phyloP scores from a whole-genome alignment of 2,888 invertebrate genomes.

The Acleris holmiana region DNA sequence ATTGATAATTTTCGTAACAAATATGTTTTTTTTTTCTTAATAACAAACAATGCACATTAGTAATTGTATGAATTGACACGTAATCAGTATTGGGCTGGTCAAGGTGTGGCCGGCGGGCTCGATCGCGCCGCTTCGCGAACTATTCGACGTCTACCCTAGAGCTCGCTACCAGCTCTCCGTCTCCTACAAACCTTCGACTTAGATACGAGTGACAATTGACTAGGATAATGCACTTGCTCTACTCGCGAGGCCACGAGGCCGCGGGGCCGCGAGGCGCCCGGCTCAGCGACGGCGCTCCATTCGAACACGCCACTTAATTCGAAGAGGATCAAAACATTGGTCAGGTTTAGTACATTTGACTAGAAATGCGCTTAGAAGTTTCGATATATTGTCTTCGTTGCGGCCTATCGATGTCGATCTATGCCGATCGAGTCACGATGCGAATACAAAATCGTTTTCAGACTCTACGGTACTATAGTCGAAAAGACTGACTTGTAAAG shows the following conservation, averaged over 20 bases:
- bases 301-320: slow-evolving; percentile 64
- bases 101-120: slow-evolving; percentile 39
- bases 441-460: slow-evolving; percentile 72
- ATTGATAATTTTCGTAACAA: slow-evolving; percentile 74
- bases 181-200: slow-evolving; percentile 55
- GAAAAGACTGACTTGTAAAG: slow-evolving; percentile 74
- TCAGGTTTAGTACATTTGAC: slow-evolving; percentile 79
- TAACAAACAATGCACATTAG: slow-evolving; percentile 80
- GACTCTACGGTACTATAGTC: slow-evolving; percentile 72
- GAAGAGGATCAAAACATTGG: slow-evolving; percentile 70
- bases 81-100: slow-evolving; percentile 59
- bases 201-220: slow-evolving; percentile 82
- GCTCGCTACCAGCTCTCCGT: slow-evolving; percentile 46
- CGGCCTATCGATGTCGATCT: slow-evolving; percentile 53
- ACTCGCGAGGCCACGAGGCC: slow-evolving; percentile 42
- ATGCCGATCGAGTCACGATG: slow-evolving; percentile 61
- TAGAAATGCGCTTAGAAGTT: slow-evolving; percentile 69
- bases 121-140: slow-evolving; percentile 28
- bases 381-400: slow-evolving; percentile 49
- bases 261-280: slow-evolving; percentile 41
- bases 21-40: slow-evolving; percentile 73
- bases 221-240: slow-evolving; percentile 75
- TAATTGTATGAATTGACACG: slow-evolving; percentile 83
- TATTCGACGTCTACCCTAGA: slow-evolving; percentile 42
- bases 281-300: slow-evolving; percentile 54